Evolutionary conservation across 1,140 invertebrate genomes (phyloP), one percentile per base, ranked within the genome.

Genomic region (Plectus sambesii): DNA sequence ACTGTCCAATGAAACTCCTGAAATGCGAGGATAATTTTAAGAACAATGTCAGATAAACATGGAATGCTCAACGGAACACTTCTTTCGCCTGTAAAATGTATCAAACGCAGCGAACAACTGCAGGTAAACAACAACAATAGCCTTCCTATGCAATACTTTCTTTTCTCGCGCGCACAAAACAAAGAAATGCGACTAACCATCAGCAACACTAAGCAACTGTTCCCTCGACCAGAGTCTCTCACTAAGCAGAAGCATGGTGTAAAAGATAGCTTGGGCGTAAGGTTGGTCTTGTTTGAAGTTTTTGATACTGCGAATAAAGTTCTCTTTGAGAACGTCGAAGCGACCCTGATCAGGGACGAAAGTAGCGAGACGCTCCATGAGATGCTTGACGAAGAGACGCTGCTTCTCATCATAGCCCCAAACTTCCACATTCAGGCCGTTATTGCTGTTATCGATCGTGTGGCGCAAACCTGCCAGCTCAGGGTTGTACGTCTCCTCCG

Each of bases 351-450:
- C 80, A 33, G 87, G 74, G 51, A 80, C 79, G 67, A 94, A 92
- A 54, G 80, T 75, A 0, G 83, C 78, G 63, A 96, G 74, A 58
- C 81, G 80, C 24, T 90, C 83, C 54, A 94, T 75, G 0, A 96
- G 80, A 72, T 87, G 88, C 51, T 85, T 78, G 19, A 96, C 66
- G 0, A 98, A 70, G 30, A 89, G 78, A 50, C 81, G 76, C 58
- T 87, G 82, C 68, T 96, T 96, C 60, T 92, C 80, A 70, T 82
- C 87, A 66, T 90, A 98, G 4, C 92, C 92, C 47, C 79, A 77
- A 56, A 94, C 77, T 22, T 74, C 76, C 41, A 93, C 73, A 84
- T 88, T 69, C 39, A 90, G 75, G 23, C 88, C 87, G 68, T 84
- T 81, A 65, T 82, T 82, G 22, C 80, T 83, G 59, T 80, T 82